These are phyloP conservation scores for Adelosebastes latens DNA, from an alignment of 2,797 vertebrate species.

Conservation along the genomic window DNA sequence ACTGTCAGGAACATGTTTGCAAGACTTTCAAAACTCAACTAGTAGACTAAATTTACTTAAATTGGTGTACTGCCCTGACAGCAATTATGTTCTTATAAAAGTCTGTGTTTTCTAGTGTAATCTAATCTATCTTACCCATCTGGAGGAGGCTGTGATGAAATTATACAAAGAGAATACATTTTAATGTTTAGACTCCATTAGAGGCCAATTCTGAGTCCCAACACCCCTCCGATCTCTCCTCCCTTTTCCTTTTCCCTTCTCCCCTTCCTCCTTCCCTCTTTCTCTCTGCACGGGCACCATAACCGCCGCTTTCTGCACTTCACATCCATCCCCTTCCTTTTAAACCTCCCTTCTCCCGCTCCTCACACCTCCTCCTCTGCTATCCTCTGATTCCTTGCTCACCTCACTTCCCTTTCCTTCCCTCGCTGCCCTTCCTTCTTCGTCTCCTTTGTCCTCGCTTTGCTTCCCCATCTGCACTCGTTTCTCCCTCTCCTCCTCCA, in stretches of 20 bases:
- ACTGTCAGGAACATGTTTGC: neutral
- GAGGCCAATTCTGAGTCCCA: slow-evolving; percentile 84
- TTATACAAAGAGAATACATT: neutral
- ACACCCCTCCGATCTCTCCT: slow-evolving; percentile 70
- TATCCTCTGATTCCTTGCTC: slow-evolving; percentile 6
- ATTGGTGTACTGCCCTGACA: neutral
- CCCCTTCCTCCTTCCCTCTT: slow-evolving; percentile 50
- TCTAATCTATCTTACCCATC: slow-evolving; percentile 15
- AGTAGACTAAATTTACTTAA: neutral
- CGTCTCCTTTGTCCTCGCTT: slow-evolving; percentile 47
- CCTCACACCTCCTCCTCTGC: neutral
- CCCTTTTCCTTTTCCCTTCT: slow-evolving; percentile 27
- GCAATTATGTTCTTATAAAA: neutral
- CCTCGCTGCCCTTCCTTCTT: slow-evolving; percentile 3
- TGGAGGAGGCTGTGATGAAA: slow-evolving; percentile 16
- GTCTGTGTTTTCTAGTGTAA: slow-evolving; percentile 21
- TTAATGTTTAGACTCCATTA: slow-evolving; percentile 84
- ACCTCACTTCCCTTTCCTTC: slow-evolving; percentile 1
- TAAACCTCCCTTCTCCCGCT: slow-evolving; percentile 50
- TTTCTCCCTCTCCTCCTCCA: slow-evolving; percentile 51
- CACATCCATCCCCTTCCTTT: slow-evolving; percentile 69
- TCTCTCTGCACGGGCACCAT: slow-evolving; percentile 88
- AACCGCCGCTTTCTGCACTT: slow-evolving; percentile 80
- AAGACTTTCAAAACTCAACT: neutral
- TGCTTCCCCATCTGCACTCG: slow-evolving; percentile 75